Conservation (phyloP, 2,797 vertebrate species). For the Nannoperca australis region DNA sequence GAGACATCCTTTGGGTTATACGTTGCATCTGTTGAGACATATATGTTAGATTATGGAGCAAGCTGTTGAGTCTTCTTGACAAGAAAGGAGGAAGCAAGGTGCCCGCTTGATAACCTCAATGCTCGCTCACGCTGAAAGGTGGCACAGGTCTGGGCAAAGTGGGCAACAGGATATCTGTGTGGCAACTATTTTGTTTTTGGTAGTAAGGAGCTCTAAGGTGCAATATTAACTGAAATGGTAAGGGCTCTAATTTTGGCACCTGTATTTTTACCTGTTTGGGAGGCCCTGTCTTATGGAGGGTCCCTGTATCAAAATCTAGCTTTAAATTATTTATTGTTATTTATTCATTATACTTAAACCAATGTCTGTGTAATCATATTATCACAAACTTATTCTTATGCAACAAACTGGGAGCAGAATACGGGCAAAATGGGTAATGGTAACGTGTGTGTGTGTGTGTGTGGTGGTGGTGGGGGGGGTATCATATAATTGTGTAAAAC, state of each 20-base stretch:
- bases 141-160: background rate
- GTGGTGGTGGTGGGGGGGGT: too few relatives aligned
- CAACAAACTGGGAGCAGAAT: too few relatives aligned
- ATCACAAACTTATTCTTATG: background rate
- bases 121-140: background rate
- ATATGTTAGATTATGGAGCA: background rate
- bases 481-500: too few relatives aligned
- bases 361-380: background rate
- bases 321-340: background rate
- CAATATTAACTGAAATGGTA: background rate
- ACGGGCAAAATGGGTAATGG: too few relatives aligned
- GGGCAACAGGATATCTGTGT: background rate
- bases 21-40: slow-evolving; percentile 11
- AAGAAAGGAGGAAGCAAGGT: background rate
- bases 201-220: background rate
- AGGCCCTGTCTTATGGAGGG: background rate
- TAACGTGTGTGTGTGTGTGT: too few relatives aligned
- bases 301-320: background rate
- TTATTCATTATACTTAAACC: background rate
- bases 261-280: background rate
- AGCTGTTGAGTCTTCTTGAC: background rate
- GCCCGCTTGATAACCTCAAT: background rate
- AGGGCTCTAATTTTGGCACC: background rate
- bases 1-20: background rate
- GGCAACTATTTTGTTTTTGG: background rate